A percentile compares a stretch with the other conserved stretches of the same genome.
These are phyloP conservation scores for Labeo catla DNA, from an alignment of 2,113 vertebrate species.

Conservation along the genomic window DNA sequence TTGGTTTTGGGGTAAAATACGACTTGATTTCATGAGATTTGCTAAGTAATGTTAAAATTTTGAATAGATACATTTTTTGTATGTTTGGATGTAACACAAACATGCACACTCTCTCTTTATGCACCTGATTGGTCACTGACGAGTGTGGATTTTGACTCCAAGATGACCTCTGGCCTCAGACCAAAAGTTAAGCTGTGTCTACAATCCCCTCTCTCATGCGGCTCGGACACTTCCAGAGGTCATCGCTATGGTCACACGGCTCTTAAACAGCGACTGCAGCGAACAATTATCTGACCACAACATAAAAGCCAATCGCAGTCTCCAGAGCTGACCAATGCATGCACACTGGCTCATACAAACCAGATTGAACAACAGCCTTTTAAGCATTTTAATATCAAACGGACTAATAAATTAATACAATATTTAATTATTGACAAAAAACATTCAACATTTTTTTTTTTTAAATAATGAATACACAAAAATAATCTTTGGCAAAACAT, in stretches of 20 bases:
- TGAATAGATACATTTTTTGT: background rate
- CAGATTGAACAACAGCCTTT: background rate
- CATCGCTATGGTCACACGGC: slow-evolving; percentile 64
- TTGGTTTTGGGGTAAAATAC: background rate
- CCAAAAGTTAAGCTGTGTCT: slow-evolving; percentile 91
- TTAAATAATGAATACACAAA: slow-evolving; percentile 66
- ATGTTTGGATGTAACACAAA: background rate
- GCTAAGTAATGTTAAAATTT: no score
- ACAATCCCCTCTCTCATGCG: slow-evolving; percentile 68
- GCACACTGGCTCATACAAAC: slow-evolving; percentile 1
- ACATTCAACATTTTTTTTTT: slow-evolving; percentile 50
- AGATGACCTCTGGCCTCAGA: slow-evolving; percentile 78
- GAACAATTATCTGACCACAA: slow-evolving; percentile 49
- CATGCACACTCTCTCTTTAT: slow-evolving; percentile 50
- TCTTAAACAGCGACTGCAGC: slow-evolving; percentile 60
- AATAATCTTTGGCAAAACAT: slow-evolving; percentile 76
- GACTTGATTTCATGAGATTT: no score
- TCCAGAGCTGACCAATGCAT: slow-evolving; percentile 23
- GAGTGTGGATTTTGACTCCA: slow-evolving; percentile 73
- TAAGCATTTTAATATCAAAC: slow-evolving; percentile 66
- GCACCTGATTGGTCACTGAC: slow-evolving; percentile 58
- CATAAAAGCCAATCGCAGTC: slow-evolving; percentile 30
- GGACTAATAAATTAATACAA: slow-evolving; percentile 75
- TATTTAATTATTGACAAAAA: slow-evolving; percentile 58
- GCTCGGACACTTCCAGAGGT: slow-evolving; percentile 64